Conservation (phyloP, 2,888 invertebrate species). For the Metallyticus violacea region DNA sequence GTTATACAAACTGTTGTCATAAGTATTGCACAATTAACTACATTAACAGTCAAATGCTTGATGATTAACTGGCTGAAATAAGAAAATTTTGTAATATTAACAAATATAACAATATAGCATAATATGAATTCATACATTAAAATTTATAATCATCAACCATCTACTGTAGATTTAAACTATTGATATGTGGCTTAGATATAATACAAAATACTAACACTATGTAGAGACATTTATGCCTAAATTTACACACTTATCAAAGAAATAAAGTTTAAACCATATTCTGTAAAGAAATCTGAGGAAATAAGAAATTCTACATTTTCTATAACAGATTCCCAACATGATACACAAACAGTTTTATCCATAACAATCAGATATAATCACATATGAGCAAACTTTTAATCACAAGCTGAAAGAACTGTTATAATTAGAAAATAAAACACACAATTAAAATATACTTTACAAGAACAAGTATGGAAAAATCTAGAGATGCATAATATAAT, state of each 20-base stretch:
- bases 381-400: neutral
- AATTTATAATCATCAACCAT: neutral
- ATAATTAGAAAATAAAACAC: neutral
- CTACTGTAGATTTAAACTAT: neutral
- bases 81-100: neutral
- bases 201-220: neutral
- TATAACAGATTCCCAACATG: neutral
- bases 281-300: neutral
- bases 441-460: neutral
- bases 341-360: neutral
- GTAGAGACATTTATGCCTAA: neutral
- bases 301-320: neutral
- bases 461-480: neutral
- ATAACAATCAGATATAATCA: neutral
- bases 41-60: neutral
- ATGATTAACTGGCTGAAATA: neutral
- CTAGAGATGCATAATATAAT: neutral
- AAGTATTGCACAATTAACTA: neutral
- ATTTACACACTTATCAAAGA: neutral
- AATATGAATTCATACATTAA: neutral
- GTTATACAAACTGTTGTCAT: neutral
- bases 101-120: neutral
- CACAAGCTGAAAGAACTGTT: neutral
- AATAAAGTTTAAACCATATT: neutral
- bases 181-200: neutral